Evolutionary conservation across 2,113 vertebrate genomes (phyloP), one percentile per base, ranked within the genome.

Genomic region (Pantherophis guttatus): DNA sequence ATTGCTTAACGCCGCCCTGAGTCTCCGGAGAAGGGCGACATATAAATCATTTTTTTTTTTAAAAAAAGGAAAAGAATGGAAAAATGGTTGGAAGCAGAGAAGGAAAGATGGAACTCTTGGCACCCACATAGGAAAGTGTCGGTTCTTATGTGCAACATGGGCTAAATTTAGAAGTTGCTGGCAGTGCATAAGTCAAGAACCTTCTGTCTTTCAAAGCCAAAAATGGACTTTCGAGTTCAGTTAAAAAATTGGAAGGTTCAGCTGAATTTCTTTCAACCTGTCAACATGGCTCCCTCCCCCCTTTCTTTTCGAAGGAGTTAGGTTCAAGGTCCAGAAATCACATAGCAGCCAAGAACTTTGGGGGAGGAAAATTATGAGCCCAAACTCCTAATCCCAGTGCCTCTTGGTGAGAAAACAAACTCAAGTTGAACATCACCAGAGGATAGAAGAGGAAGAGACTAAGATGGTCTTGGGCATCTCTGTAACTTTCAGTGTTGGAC

Each of bases 161-260:
- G 91, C 91, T 94, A 95, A 97, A 95, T 55, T 93, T 19, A 96
- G 96, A 95, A 86, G 3, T 54, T 54, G 58, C 90, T 59, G 92
- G 90, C 50, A 92, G 62, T 54, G 89, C 24, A 86, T 90, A 90
- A 2, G 81, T 85, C 33, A 92, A 92, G 95, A 10, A 53, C 57
- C 48, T 50, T 58, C 54, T 55, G 92, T 94, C 92, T 95, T 94
- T 91, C 75, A 92, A 52, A 92, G 87, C 91, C 86, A 3, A 12
- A 2, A 91, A 53, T 90, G 81, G 70, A 90, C 92, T 29, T 93
- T 75, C 19, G 50, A 81, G 87, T 93, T 94, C 90, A 54, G 59
- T 91, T 93, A 90, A 92, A 90, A 93, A 26, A 89, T 88, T 90
- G 85, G 89, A 91, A 0, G 26, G 52, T 55, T 62, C n/a, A 92